These are phyloP conservation scores for Osmerus mordax DNA, from an alignment of 2,113 vertebrate genomes.

Conservation along the genomic window DNA sequence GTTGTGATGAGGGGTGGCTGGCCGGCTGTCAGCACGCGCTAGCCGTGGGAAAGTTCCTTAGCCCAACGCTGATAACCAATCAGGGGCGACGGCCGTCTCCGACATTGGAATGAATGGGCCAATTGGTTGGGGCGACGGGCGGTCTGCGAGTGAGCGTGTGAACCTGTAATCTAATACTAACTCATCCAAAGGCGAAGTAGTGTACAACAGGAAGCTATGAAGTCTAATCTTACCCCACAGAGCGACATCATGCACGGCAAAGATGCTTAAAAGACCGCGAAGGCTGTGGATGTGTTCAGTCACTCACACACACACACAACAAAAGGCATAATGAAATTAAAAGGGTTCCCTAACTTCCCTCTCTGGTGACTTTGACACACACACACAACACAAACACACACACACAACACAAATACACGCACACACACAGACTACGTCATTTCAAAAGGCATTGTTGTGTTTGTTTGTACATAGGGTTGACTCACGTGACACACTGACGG, in stretches of 20 bases:
- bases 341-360: conserved; percentile 25
- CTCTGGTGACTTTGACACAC: conserved; percentile 36
- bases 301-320: conserved; percentile 13
- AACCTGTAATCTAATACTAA: conserved; percentile 82
- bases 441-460: conserved; percentile 3
- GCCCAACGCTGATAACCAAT: conserved; percentile 71
- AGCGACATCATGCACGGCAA: conserved; percentile 55
- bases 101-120: conserved; percentile 78
- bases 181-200: conserved; percentile 65
- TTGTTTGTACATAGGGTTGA: neutral
- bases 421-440: conserved; percentile 9
- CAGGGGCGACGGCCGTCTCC: conserved; percentile 67
- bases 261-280: conserved; percentile 49
- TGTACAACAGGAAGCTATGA: conserved; percentile 66
- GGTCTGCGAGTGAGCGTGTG: conserved; percentile 77
- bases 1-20: conserved; percentile 74
- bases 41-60: conserved; percentile 88
- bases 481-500: neutral
- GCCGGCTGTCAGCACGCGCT: conserved; percentile 85
- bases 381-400: conserved; percentile 25
- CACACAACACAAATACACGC: neutral
- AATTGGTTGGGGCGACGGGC: conserved; percentile 79
- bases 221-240: conserved; percentile 65
- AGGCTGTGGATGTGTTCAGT: neutral
- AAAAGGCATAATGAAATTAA: conserved; percentile 50